Conservation (phyloP, 1,140 invertebrate genomes). For the Drosophila bocqueti region DNA sequence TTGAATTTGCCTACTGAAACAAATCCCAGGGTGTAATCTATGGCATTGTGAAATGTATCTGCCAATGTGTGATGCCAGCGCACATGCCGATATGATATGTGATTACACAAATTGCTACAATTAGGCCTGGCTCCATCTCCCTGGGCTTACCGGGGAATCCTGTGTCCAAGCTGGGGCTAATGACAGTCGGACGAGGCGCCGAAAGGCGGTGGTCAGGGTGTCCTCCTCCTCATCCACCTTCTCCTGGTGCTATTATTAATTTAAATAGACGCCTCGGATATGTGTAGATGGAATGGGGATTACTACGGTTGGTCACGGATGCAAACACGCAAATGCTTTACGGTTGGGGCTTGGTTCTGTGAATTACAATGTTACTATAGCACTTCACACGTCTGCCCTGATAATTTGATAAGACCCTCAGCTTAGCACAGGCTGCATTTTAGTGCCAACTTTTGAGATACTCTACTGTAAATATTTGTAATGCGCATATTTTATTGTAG, state of each 20-base stretch:
- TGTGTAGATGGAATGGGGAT: conserved; percentile 5
- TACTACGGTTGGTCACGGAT: conserved; percentile 19
- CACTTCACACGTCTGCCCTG: conserved; percentile 65
- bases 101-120: conserved; percentile 65
- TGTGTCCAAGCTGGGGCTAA: conserved; percentile 52
- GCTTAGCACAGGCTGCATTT: conserved; percentile 31
- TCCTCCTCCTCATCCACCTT: background rate
- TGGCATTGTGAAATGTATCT: conserved; percentile 34
- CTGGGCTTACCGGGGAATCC: conserved; percentile 17
- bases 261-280: conserved; percentile 59
- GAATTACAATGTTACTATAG: conserved; percentile 21
- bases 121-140: conserved; percentile 42
- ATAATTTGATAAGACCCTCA: conserved; percentile 55
- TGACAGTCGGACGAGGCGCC: conserved; percentile 42
- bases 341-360: conserved; percentile 1
- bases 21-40: conserved; percentile 27
- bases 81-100: conserved; percentile 24
- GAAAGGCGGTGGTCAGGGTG: conserved; percentile 31
- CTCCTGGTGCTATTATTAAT: conserved; percentile 69
- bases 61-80: conserved; percentile 11
- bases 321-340: conserved; percentile 28
- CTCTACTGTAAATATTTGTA: background rate
- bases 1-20: conserved; percentile 41
- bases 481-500: background rate
- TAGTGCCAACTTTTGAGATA: conserved; percentile 8